These are phyloP conservation scores for Protobothrops mucrosquamatus DNA, from an alignment of 2,113 vertebrate species.

Conservation along the genomic window DNA sequence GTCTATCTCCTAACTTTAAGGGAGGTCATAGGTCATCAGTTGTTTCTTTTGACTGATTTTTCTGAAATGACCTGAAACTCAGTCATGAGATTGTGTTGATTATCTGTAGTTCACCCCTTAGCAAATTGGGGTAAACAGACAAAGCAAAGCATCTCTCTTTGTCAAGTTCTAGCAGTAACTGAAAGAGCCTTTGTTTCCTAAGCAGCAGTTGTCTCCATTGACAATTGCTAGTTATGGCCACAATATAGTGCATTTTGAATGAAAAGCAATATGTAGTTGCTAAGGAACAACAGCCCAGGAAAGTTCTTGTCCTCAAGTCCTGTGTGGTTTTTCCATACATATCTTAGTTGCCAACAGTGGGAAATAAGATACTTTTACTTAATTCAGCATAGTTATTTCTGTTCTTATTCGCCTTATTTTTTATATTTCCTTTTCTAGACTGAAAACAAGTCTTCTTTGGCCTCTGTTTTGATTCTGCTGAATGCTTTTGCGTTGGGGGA, in stretches of 20 bases:
- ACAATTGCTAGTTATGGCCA: not conserved
- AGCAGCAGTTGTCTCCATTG: not conserved
- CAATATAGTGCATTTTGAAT: not conserved
- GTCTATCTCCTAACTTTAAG: not conserved
- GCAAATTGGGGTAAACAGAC: not conserved
- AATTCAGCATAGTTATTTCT: not conserved
- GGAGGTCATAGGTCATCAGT: not conserved
- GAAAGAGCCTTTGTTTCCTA: not conserved
- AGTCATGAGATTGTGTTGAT: not conserved
- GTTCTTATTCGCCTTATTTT: not conserved
- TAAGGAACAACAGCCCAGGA: not conserved
- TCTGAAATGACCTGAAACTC: not conserved
- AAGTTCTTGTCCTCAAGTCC: not conserved
- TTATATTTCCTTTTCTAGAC: not conserved
- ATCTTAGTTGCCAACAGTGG: not conserved
- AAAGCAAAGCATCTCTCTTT: not conserved
- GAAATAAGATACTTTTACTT: not conserved
- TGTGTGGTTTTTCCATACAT: not conserved
- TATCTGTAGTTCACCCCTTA: not conserved
- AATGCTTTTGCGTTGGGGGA: not conserved
- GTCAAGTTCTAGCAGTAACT: not conserved
- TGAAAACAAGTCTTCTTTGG: not conserved
- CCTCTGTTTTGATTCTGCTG: not conserved
- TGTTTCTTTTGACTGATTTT: not conserved
- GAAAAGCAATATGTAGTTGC: not conserved